Evolutionary conservation across 2,797 vertebrate genomes (phyloP).

Genomic region (Hydrocynus forskahlii): DNA sequence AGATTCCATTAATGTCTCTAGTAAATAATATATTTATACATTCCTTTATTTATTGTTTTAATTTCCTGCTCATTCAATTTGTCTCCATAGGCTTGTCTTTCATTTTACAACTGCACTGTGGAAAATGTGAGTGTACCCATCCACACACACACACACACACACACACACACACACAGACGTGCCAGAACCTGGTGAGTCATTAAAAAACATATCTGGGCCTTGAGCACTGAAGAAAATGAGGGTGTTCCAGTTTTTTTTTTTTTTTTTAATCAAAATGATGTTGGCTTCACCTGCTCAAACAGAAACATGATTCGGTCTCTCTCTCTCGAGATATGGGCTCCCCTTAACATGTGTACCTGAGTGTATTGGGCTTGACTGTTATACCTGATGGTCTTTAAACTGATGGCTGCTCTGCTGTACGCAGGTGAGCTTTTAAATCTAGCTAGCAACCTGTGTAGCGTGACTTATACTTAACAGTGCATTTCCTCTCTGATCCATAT

Average conservation of each 20-base stretch:
- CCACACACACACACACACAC: not conserved
- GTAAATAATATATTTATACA: no score
- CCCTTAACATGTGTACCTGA: slow-evolving; percentile 35
- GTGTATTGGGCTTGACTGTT: slow-evolving; percentile 41
- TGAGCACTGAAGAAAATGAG: slow-evolving; percentile 26
- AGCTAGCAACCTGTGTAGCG: not conserved
- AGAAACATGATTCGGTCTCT: slow-evolving; percentile 49
- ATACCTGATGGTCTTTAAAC: not conserved
- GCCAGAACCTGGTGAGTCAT: not conserved
- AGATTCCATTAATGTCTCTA: no score
- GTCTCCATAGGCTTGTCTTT: not conserved
- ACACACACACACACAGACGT: not conserved
- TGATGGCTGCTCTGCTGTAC: slow-evolving; percentile 5
- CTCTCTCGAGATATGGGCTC: slow-evolving; percentile 42
- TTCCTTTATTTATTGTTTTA: not conserved
- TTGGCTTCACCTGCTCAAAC: slow-evolving; percentile 18
- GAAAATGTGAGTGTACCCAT: not conserved
- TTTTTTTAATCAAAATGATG: slow-evolving; percentile 23
- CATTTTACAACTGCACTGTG: not conserved
- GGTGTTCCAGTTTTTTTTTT: slow-evolving; percentile 27
- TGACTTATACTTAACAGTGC: not conserved
- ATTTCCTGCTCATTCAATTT: not conserved
- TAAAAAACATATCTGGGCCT: not conserved
- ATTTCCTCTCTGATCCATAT: not conserved
- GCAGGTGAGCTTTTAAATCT: no score